phyloP scores from a whole-genome alignment of 2,888 invertebrate genomes.

The Chaitophorus viminalis region DNA sequence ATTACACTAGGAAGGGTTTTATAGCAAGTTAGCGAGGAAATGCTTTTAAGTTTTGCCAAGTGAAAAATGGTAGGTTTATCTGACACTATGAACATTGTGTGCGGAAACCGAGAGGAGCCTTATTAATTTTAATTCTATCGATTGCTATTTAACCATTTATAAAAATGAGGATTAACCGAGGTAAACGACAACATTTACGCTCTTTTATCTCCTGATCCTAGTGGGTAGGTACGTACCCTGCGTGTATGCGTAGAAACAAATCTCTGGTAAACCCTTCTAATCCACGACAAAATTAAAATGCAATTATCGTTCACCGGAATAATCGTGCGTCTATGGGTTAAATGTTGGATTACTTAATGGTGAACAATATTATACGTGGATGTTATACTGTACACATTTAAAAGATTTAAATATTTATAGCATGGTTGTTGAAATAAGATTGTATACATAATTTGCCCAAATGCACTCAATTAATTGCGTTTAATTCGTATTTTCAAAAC shows the following conservation, averaged over 20 bases:
- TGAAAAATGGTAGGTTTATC: background rate
- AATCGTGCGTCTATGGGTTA: background rate
- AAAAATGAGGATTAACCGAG: background rate
- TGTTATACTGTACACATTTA: background rate
- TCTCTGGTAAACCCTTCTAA: conserved; percentile 24
- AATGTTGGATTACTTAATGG: background rate
- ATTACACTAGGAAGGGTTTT: background rate
- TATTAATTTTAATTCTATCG: background rate
- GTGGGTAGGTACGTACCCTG: background rate
- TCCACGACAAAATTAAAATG: conserved; percentile 26
- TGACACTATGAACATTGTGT: background rate
- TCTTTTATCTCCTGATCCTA: background rate
- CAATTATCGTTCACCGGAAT: conserved; percentile 13
- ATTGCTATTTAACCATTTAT: background rate
- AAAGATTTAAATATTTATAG: background rate
- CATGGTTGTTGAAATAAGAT: background rate
- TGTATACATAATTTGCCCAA: background rate
- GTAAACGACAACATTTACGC: conserved; percentile 15
- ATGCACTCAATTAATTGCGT: background rate
- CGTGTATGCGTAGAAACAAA: background rate
- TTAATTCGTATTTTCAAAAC: background rate
- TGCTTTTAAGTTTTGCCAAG: conserved; percentile 9
- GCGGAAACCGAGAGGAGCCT: background rate
- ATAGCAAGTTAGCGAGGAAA: background rate
- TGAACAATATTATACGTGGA: conserved; percentile 5